Evolutionary conservation across 2,888 invertebrate species (phyloP).

Genomic region (Melipona beecheii): DNA sequence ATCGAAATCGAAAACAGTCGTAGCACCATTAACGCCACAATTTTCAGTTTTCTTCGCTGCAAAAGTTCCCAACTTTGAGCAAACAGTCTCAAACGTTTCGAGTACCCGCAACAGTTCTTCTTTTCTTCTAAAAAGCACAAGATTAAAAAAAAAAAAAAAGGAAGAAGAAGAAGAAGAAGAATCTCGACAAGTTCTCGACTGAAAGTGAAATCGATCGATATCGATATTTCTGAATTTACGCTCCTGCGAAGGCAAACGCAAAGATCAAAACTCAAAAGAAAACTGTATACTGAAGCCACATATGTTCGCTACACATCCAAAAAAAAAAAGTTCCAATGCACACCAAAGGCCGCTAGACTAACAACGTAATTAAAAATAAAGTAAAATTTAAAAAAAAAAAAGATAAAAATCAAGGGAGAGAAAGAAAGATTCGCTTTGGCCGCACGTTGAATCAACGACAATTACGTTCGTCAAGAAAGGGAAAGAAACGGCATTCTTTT

Average conservation of each 20-base stretch:
- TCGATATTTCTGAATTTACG: conserved; percentile 1
- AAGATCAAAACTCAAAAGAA: conserved; percentile 50
- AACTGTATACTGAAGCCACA: conserved; percentile 64
- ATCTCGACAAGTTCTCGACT: conserved; percentile 9
- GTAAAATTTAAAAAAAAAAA: conserved; percentile 11
- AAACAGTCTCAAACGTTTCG: neutral
- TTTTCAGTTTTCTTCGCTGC: too few relatives aligned
- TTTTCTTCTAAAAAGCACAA: conserved; percentile 1
- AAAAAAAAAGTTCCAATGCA: conserved; percentile 58
- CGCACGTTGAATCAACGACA: neutral
- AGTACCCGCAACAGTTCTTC: conserved; percentile 22
- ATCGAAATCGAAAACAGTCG: neutral
- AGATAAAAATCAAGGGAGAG: conserved; percentile 1
- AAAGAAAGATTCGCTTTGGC: conserved; percentile 15
- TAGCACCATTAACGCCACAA: neutral
- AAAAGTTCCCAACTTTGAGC: too few relatives aligned
- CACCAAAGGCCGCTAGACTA: conserved; percentile 61
- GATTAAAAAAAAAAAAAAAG: neutral
- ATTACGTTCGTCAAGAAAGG: neutral
- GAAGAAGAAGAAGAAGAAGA: neutral
- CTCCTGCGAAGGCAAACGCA: conserved; percentile 38
- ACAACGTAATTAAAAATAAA: conserved; percentile 10
- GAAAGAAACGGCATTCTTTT: conserved; percentile 19
- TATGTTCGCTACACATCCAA: conserved; percentile 62
- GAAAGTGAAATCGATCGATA: neutral